Evolutionary conservation across 2,113 vertebrate genomes (phyloP), one percentile per base, ranked within the genome.

Genomic region (Dipodomys ordii): DNA sequence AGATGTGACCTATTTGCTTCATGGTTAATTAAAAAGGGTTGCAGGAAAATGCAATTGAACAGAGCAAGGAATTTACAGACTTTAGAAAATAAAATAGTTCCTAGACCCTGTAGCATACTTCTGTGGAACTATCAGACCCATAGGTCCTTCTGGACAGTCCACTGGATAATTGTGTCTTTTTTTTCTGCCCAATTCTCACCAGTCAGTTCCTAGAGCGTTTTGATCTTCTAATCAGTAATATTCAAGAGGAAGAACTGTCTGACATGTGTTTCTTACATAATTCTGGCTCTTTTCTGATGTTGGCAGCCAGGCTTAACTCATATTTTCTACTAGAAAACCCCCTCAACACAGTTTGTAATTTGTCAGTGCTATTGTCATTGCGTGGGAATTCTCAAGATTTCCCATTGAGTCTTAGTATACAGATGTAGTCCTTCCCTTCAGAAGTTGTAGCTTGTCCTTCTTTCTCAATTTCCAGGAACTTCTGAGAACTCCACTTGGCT

Each of bases 61-160:
- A 78, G 15, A 25, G 39, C 35, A 81, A 44, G 7, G 44, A 69
- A 92, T 35, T 80, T 80, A 35, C 53, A 67, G 20, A 28, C 87
- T 81, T 78, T 88, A 80, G 68, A 62, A 93, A 93, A 22, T 18
- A 11, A 89, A 44, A 49, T 91, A 46, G 92, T 92, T 83, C n/a
- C 35, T 76, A 25, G 68, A 53, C 6, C 9, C 1, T 10, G 44
- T 60, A 25, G 28, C 8, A 78, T 28, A 35, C 39, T 87, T 93
- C 53, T 74, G 19, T 83, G 57, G 62, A 62, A 11, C 25, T 88
- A 32, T 80, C 44, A 86, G 6, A 90, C 79, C 35, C 53, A 13
- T 46, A 84, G 27, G 39, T 72, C 35, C 72, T 92, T 87, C 46
- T 57, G 20, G 57, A 65, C 4, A 80, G 72, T 6, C 60, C 22